phyloP scores from a whole-genome alignment of 2,797 vertebrate species.

The Selene dorsalis region DNA sequence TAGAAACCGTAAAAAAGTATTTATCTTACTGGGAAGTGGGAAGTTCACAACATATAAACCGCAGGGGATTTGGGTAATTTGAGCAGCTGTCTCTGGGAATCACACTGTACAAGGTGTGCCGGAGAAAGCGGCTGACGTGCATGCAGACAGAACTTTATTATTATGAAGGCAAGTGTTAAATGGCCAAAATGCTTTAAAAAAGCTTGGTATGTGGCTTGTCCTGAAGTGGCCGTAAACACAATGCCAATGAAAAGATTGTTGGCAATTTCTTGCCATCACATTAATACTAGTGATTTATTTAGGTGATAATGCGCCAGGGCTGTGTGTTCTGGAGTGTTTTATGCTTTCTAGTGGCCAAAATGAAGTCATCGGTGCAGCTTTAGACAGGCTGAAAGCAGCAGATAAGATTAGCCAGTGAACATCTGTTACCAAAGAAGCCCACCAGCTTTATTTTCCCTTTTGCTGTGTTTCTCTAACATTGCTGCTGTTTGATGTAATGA shows the following conservation, averaged over 20 bases:
- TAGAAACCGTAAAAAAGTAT: neutral
- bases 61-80: neutral
- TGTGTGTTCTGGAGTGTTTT: conserved; percentile 12
- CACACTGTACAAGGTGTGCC: neutral
- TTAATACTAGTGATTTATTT: neutral
- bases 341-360: conserved; percentile 16
- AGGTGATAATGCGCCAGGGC: neutral
- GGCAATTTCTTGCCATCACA: neutral
- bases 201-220: neutral
- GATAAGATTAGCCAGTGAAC: conserved; percentile 13
- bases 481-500: conserved; percentile 11
- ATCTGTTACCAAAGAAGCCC: conserved; percentile 19
- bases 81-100: neutral
- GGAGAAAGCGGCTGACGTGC: neutral
- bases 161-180: neutral
- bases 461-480: neutral
- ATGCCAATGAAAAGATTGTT: neutral
- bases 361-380: neutral
- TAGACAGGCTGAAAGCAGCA: conserved; percentile 13
- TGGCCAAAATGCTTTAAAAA: neutral
- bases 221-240: conserved; percentile 6
- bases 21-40: neutral
- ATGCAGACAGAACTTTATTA: neutral
- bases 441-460: conserved; percentile 2
- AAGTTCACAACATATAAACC: neutral